These are phyloP conservation scores for Dendrolimus punctatus DNA, from an alignment of 1,140 invertebrate species.

Conservation along the genomic window DNA sequence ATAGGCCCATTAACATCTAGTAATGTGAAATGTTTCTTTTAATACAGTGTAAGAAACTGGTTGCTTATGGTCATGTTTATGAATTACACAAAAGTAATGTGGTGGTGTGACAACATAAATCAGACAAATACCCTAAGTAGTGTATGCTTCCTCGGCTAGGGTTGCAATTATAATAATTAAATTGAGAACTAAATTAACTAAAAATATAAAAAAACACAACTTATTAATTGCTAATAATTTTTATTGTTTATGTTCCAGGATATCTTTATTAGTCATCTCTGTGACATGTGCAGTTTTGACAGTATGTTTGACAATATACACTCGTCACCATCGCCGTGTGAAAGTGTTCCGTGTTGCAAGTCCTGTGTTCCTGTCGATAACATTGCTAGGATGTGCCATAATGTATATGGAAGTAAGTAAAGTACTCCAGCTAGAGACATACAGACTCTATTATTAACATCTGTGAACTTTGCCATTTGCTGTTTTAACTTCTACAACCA, in stretches of 20 bases:
- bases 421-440: not conserved
- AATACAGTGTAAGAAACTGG: too few relatives aligned
- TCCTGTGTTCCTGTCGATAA: constrained; percentile 91
- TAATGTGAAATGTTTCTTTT: too few relatives aligned
- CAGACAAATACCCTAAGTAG: too few relatives aligned
- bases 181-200: not conserved
- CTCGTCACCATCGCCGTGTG: constrained; percentile 84
- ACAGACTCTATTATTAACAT: too few relatives aligned
- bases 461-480: too few relatives aligned
- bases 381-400: constrained; percentile 87
- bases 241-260: constrained; percentile 69
- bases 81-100: too few relatives aligned
- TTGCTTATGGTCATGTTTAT: too few relatives aligned
- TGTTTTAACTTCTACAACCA: too few relatives aligned
- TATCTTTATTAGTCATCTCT: constrained; percentile 86
- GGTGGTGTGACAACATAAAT: too few relatives aligned
- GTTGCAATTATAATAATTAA: too few relatives aligned
- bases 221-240: not conserved
- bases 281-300: constrained; percentile 84
- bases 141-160: too few relatives aligned
- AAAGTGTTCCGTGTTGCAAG: constrained; percentile 94
- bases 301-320: constrained; percentile 81
- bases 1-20: too few relatives aligned
- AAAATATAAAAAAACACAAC: constrained; percentile 2
- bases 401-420: constrained; percentile 89